phyloP scores from a whole-genome alignment of 2,113 vertebrate genomes.

The Myrmecophaga tridactyla region DNA sequence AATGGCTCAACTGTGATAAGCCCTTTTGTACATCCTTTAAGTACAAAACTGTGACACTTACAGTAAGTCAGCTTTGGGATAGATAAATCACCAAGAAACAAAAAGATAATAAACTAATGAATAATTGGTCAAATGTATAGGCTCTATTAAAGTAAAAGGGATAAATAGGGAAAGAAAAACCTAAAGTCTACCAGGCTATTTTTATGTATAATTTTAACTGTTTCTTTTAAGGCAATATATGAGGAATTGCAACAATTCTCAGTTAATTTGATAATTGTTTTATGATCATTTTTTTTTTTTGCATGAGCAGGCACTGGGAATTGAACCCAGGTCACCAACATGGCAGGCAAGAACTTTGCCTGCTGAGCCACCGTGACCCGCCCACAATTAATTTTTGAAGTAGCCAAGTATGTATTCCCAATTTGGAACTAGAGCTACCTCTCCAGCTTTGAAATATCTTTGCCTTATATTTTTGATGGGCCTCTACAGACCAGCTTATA shows the following conservation, averaged over 20 bases:
- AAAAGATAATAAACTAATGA: not conserved
- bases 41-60: not conserved
- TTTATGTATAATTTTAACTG: constrained; percentile 52
- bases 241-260: not conserved
- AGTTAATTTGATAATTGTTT: not conserved
- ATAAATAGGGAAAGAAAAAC: constrained; percentile 1
- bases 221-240: not conserved
- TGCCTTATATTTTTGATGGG: not conserved
- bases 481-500: not conserved
- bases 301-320: too few species aligned
- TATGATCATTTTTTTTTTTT: too few species aligned
- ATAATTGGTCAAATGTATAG: not conserved
- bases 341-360: too few species aligned
- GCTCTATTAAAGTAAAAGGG: not conserved
- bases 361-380: too few species aligned
- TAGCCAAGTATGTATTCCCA: not conserved
- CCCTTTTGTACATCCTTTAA: not conserved
- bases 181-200: not conserved
- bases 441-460: not conserved
- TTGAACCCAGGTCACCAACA: too few species aligned
- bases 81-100: not conserved
- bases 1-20: not conserved
- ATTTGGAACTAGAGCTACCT: not conserved
- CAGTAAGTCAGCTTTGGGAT: not conserved
- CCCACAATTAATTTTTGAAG: constrained; percentile 46